A percentile compares a stretch with the other conserved stretches of the same genome.
These are phyloP conservation scores for Delichon dasypus DNA, from an alignment of 2,797 vertebrate species.

Conservation along the genomic window DNA sequence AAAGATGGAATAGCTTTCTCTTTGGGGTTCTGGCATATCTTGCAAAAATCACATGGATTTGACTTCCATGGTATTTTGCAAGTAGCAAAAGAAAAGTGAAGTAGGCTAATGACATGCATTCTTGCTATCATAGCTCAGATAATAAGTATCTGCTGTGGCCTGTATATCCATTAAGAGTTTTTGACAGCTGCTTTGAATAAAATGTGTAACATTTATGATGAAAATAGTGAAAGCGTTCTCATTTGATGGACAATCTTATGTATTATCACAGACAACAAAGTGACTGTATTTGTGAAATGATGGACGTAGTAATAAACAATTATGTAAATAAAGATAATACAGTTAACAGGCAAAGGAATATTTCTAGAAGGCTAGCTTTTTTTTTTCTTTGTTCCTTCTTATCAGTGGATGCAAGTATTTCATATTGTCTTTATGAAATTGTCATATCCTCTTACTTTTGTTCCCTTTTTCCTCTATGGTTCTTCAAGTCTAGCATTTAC, in stretches of 20 bases:
- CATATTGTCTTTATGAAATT: background rate
- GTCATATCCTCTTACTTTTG: background rate
- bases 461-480: background rate
- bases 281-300: background rate
- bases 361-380: background rate
- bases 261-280: background rate
- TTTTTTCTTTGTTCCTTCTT: background rate
- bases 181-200: conserved; percentile 26
- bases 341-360: background rate
- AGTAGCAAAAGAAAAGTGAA: background rate
- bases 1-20: background rate
- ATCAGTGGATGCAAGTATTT: background rate
- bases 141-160: background rate
- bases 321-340: background rate
- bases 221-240: background rate
- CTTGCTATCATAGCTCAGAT: background rate
- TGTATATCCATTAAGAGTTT: background rate
- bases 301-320: background rate
- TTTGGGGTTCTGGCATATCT: background rate
- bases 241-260: background rate
- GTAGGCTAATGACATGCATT: conserved; percentile 9
- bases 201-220: background rate
- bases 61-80: background rate
- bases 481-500: background rate
- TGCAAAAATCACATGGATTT: background rate